These are phyloP conservation scores for Lapara coniferarum DNA, from an alignment of 2,888 invertebrate genomes.

Conservation along the genomic window DNA sequence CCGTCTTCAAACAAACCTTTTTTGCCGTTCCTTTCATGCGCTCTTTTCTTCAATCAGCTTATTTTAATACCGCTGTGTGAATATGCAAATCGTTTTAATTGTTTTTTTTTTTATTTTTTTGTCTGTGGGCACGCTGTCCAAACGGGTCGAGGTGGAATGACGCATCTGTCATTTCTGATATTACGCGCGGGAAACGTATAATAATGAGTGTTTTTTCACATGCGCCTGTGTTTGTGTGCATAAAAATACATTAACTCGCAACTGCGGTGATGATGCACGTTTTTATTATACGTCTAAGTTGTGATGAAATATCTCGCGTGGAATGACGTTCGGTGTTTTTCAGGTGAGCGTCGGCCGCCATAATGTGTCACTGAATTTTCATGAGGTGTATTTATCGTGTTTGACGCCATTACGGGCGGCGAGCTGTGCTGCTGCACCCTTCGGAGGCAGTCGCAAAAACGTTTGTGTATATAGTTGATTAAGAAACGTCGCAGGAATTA, in stretches of 20 bases:
- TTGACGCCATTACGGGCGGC: slow-evolving; percentile 65
- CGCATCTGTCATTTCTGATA: slow-evolving; percentile 80
- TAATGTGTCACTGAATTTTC: slow-evolving; percentile 75
- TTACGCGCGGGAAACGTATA: slow-evolving; percentile 55
- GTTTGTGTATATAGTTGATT: slow-evolving; percentile 34
- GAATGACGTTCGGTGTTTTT: slow-evolving; percentile 62
- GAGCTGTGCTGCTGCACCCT: slow-evolving; percentile 53
- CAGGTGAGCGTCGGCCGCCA: slow-evolving; percentile 44
- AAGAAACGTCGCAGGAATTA: slow-evolving; percentile 14
- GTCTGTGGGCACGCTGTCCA: slow-evolving; percentile 23
- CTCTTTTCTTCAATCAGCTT: slow-evolving; percentile 55
- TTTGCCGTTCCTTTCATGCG: slow-evolving; percentile 60
- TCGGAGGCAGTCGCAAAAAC: slow-evolving; percentile 73
- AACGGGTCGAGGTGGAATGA: slow-evolving; percentile 57
- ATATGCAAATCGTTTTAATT: slow-evolving; percentile 79
- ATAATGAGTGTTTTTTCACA: slow-evolving; percentile 22
- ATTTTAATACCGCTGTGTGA: slow-evolving; percentile 59
- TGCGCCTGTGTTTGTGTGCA: slow-evolving; percentile 32
- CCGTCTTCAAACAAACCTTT: slow-evolving; percentile 47
- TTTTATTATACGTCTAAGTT: slow-evolving; percentile 54
- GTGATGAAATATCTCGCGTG: slow-evolving; percentile 63
- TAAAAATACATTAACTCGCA: slow-evolving; percentile 53
- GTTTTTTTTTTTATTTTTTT: slow-evolving; percentile 59
- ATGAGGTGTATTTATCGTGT: slow-evolving; percentile 76
- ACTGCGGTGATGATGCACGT: slow-evolving; percentile 51